Percentiles rank a stretch among this genome's conserved stretches.
phyloP scores from a whole-genome alignment of 2,797 vertebrate genomes.

The Acrossocheilus wenchowensis region DNA sequence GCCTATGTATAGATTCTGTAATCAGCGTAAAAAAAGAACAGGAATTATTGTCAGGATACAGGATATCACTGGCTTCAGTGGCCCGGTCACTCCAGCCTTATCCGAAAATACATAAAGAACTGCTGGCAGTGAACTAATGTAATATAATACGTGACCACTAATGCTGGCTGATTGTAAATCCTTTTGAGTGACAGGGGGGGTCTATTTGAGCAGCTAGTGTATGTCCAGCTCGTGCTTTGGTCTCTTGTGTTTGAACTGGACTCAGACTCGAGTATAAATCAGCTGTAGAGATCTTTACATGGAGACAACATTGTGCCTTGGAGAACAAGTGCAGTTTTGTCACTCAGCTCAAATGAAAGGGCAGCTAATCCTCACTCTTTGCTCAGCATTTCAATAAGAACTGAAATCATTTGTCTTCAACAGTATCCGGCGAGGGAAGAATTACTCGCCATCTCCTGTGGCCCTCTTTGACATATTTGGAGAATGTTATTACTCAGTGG shows the following conservation, averaged over 20 bases:
- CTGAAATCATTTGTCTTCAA: slow-evolving; percentile 39
- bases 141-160: slow-evolving; percentile 47
- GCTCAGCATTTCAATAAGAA: slow-evolving; percentile 24
- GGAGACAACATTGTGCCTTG: slow-evolving; percentile 4
- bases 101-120: slow-evolving; percentile 52
- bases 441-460: slow-evolving; percentile 41
- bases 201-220: slow-evolving; percentile 38
- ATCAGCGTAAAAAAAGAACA: slow-evolving; percentile 16
- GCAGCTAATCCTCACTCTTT: slow-evolving; percentile 40
- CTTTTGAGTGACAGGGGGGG: slow-evolving; percentile 33
- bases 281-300: slow-evolving; percentile 27
- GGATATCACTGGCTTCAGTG: slow-evolving; percentile 14
- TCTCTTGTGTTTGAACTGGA: slow-evolving; percentile 28
- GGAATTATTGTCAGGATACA: slow-evolving; percentile 30
- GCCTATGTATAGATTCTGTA: slow-evolving; percentile 10
- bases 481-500: background rate
- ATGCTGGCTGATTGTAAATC: slow-evolving; percentile 49
- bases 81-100: slow-evolving; percentile 19
- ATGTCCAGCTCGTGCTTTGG: slow-evolving; percentile 21
- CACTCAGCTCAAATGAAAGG: slow-evolving; percentile 9
- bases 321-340: slow-evolving; percentile 24
- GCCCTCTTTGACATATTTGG: background rate
- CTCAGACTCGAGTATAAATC: slow-evolving; percentile 24
- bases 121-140: slow-evolving; percentile 45
- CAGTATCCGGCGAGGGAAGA: slow-evolving; percentile 12